Percentiles rank a stretch among this genome's conserved stretches.
Conservation (phyloP, 2,797 vertebrate species). For the Pantherophis vulpinus region DNA sequence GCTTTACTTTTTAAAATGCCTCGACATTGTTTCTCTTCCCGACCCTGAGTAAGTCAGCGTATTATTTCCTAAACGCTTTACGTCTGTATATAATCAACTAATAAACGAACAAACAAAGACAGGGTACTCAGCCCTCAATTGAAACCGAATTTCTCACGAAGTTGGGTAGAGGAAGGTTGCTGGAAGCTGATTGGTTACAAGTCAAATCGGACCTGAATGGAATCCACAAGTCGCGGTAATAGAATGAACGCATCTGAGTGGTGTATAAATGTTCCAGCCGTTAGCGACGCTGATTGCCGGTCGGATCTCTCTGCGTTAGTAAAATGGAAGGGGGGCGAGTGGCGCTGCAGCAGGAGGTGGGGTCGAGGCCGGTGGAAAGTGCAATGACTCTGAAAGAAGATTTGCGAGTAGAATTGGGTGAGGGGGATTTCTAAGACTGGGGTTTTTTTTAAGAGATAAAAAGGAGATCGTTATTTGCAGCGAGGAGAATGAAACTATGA, state of each 20-base stretch:
- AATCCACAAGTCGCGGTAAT: not conserved
- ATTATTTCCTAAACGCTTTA: not conserved
- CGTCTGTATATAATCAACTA: not conserved
- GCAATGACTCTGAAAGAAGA: not conserved
- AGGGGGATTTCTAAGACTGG: not conserved
- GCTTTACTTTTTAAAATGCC: not conserved
- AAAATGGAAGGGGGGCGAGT: not conserved
- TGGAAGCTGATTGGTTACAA: not conserved
- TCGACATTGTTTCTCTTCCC: not conserved
- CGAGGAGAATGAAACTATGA: not conserved
- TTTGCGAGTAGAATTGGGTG: not conserved
- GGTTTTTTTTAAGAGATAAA: too few relatives aligned
- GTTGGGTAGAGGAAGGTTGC: not conserved
- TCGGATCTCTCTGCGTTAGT: not conserved
- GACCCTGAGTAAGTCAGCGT: not conserved
- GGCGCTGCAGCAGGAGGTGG: not conserved
- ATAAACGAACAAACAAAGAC: not conserved
- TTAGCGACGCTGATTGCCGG: not conserved
- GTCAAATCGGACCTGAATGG: not conserved
- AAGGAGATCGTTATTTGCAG: not conserved
- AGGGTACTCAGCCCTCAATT: not conserved
- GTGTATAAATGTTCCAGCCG: rapidly evolving
- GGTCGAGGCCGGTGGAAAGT: not conserved
- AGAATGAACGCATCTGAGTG: not conserved
- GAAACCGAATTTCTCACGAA: not conserved